These are phyloP conservation scores for Antigone vipio DNA, from an alignment of 2,113 vertebrate genomes.

Conservation along the genomic window DNA sequence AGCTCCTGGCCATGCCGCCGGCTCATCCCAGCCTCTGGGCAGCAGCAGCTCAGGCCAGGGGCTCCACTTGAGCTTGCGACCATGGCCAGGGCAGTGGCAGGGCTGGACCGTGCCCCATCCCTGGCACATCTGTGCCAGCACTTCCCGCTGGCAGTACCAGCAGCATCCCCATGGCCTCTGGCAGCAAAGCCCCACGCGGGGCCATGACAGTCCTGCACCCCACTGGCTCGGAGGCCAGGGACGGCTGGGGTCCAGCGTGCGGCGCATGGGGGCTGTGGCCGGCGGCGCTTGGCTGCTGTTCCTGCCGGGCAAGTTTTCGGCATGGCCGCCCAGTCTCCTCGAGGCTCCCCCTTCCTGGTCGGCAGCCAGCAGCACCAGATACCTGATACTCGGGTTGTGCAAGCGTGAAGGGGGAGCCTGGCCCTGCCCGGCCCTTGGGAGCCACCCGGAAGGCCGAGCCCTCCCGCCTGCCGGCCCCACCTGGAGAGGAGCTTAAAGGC, in stretches of 20 bases:
- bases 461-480: slow-evolving; percentile 45
- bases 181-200: rapidly evolving
- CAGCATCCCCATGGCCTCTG: rapidly evolving
- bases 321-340: background rate
- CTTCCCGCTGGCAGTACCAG: background rate
- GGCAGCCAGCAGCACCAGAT: slow-evolving; percentile 43
- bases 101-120: background rate
- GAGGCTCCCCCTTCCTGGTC: slow-evolving; percentile 64
- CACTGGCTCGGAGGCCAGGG: no score
- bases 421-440: slow-evolving; percentile 50
- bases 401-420: slow-evolving; percentile 59
- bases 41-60: background rate
- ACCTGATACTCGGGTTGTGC: slow-evolving; percentile 66
- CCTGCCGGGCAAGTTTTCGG: slow-evolving; percentile 41
- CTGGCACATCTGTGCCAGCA: rapidly evolving
- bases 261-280: background rate
- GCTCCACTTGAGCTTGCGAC: rapidly evolving
- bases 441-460: slow-evolving; percentile 59
- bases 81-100: rapidly evolving
- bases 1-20: rapidly evolving
- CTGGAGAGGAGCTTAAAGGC: slow-evolving; percentile 59
- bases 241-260: background rate
- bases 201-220: rapidly evolving
- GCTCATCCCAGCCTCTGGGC: background rate
- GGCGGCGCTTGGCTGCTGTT: background rate